Percentiles rank a stretch among this genome's conserved stretches.
These are phyloP conservation scores for Sebastes dallii DNA, from an alignment of 2,797 vertebrate species.

Conservation along the genomic window DNA sequence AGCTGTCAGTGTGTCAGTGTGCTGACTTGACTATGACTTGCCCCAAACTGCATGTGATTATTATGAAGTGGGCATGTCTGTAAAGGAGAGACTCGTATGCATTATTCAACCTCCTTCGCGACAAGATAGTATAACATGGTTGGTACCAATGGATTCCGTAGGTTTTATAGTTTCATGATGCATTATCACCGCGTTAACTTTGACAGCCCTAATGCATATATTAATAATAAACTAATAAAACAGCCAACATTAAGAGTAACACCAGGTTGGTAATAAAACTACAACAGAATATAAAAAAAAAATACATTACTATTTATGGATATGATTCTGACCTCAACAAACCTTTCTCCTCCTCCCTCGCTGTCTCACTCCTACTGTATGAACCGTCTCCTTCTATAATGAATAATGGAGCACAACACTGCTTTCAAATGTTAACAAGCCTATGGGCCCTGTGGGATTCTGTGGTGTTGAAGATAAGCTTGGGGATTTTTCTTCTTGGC, in stretches of 20 bases:
- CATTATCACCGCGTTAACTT: too few relatives aligned
- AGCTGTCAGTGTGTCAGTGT: too few relatives aligned
- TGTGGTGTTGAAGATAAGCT: constrained; percentile 16
- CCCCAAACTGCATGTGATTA: too few relatives aligned
- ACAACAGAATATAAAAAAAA: background rate
- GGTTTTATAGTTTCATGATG: too few relatives aligned
- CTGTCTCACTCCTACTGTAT: background rate
- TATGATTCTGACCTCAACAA: constrained; percentile 8
- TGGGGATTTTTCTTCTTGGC: constrained; percentile 17
- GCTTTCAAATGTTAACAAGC: constrained; percentile 32
- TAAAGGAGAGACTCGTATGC: too few relatives aligned
- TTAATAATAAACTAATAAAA: background rate
- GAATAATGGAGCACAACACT: background rate
- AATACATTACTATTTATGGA: background rate
- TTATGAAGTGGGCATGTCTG: too few relatives aligned
- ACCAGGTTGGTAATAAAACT: background rate
- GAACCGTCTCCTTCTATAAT: background rate
- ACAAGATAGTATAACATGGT: too few relatives aligned
- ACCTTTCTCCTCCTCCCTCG: background rate
- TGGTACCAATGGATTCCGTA: too few relatives aligned
- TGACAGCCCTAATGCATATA: too few relatives aligned
- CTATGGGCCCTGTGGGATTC: constrained; percentile 8
- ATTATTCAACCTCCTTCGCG: too few relatives aligned
- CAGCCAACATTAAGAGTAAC: background rate
- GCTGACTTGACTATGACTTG: too few relatives aligned